Percentiles rank a stretch among this genome's conserved stretches.
Evolutionary conservation across 1,140 invertebrate species (phyloP).

Genomic region (Leptinotarsa defecta): DNA sequence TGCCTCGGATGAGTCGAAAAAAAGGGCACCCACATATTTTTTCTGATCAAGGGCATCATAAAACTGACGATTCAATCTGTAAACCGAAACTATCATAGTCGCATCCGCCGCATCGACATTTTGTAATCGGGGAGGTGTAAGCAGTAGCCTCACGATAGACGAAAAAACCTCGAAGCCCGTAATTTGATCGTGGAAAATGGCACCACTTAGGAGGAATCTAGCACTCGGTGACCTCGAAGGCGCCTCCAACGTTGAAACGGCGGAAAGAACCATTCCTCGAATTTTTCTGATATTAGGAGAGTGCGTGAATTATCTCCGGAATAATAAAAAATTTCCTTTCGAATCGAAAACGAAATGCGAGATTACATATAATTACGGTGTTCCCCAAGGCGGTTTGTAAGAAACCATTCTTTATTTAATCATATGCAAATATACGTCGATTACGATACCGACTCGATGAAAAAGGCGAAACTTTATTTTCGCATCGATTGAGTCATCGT

Average conservation of each 20-base stretch:
- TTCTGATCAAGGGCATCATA: too few species aligned
- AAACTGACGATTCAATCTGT: not conserved
- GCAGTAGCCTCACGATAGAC: not conserved
- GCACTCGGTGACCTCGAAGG: not conserved
- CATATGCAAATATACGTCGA: not conserved
- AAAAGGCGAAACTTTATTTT: not conserved
- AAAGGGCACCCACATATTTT: too few species aligned
- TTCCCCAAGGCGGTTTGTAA: not conserved
- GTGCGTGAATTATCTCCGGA: not conserved
- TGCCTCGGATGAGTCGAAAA: too few species aligned
- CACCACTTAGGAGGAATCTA: not conserved
- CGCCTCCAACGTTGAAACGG: not conserved
- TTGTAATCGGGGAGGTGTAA: not conserved
- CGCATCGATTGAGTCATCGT: conserved; percentile 1
- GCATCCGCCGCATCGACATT: not conserved
- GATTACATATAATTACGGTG: conserved; percentile 6
- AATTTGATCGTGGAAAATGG: not conserved
- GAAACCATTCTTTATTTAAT: conserved; percentile 6
- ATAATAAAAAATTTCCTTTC: not conserved
- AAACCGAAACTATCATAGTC: not conserved
- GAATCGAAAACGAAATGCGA: conserved; percentile 2
- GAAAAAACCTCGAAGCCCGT: not conserved
- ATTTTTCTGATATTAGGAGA: not conserved
- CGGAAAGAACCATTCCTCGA: not conserved
- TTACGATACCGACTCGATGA: not conserved